phyloP scores from a whole-genome alignment of 2,797 vertebrate species.

The Halcyon chelicuti region DNA sequence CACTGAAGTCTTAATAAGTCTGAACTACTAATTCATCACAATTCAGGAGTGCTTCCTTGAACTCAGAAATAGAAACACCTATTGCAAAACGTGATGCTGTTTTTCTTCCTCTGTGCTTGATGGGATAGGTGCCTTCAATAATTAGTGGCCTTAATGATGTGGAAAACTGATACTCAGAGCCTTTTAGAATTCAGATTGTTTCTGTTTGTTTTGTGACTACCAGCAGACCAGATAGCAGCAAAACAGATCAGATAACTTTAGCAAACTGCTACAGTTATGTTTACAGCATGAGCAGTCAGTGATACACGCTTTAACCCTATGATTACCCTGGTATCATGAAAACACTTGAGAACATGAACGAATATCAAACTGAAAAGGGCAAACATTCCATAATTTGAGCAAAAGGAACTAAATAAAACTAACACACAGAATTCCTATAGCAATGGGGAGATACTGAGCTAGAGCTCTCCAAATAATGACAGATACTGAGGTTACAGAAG shows the following conservation, averaged over 20 bases:
- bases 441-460: not conserved
- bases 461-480: not conserved
- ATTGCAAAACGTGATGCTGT: not conserved
- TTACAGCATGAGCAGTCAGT: not conserved
- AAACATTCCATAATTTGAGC: not conserved
- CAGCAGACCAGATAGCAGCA: not conserved
- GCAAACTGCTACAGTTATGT: not conserved
- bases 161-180: not conserved
- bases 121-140: not conserved
- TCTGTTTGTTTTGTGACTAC: not conserved
- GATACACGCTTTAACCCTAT: not conserved
- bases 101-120: not conserved
- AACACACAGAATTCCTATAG: not conserved
- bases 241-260: not conserved
- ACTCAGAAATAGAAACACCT: not conserved
- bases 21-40: not conserved
- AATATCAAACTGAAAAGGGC: not conserved
- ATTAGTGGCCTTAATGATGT: not conserved
- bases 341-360: not conserved
- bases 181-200: not conserved
- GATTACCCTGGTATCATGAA: not conserved
- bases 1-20: not conserved
- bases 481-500: not conserved
- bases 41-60: not conserved
- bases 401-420: not conserved